Percentiles rank a stretch among this genome's conserved stretches.
Evolutionary conservation across 2,113 vertebrate genomes (phyloP).

Genomic region (Lethenteron reissneri): DNA sequence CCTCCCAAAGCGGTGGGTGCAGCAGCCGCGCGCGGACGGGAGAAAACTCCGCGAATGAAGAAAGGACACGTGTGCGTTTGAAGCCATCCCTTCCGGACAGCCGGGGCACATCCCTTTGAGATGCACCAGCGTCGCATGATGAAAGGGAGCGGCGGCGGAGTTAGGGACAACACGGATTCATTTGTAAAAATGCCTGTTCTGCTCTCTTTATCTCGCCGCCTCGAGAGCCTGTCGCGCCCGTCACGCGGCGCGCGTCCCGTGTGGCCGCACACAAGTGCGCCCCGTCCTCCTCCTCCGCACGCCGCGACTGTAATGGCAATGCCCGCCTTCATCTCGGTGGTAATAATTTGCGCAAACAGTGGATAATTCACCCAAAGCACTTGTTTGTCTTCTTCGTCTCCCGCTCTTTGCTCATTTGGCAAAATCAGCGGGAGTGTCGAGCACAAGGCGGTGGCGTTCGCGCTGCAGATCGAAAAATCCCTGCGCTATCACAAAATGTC

Average conservation of each 20-base stretch:
- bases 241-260: neutral
- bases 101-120: neutral
- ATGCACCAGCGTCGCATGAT: neutral
- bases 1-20: too few species aligned
- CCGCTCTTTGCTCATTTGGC: too few species aligned
- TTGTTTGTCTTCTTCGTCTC: too few species aligned
- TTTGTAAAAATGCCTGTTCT: slow-evolving; percentile 4
- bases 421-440: too few species aligned
- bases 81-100: neutral
- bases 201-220: slow-evolving; percentile 4
- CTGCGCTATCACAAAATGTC: too few species aligned
- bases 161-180: neutral
- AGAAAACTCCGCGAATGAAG: too few species aligned
- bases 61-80: neutral
- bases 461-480: too few species aligned
- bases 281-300: neutral
- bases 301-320: neutral
- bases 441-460: too few species aligned
- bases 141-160: neutral
- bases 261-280: neutral
- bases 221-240: neutral
- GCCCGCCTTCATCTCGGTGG: neutral
- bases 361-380: too few species aligned
- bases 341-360: neutral
- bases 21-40: too few species aligned